phyloP scores from a whole-genome alignment of 1,140 invertebrate species.

The Nasonia longicornis region DNA sequence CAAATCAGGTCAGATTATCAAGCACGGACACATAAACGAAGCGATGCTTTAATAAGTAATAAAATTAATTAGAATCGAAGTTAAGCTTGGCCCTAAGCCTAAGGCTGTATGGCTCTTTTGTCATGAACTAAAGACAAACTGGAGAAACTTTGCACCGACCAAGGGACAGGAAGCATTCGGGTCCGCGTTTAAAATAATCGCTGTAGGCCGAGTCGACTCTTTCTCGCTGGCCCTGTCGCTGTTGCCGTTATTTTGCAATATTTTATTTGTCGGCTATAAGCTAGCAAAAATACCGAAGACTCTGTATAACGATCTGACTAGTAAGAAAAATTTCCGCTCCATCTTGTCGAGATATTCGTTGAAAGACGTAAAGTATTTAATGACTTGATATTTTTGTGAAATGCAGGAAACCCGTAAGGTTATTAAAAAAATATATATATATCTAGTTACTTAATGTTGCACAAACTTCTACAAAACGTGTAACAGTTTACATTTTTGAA shows the following conservation, averaged over 20 bases:
- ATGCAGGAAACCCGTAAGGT: no score
- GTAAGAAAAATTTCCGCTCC: no score
- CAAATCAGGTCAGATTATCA: constrained; percentile 16
- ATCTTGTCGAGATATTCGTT: no score
- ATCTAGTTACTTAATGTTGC: no score
- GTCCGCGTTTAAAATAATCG: constrained; percentile 40
- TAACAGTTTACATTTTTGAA: no score
- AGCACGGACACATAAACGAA: neutral
- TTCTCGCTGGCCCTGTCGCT: neutral
- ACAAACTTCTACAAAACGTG: no score
- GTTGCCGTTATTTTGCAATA: neutral
- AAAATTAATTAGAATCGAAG: neutral
- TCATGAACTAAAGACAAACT: constrained; percentile 21
- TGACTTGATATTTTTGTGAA: neutral
- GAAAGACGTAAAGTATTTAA: no score
- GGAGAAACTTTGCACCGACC: constrained; percentile 33
- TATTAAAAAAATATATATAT: no score
- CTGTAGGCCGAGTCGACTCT: neutral
- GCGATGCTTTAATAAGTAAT: neutral
- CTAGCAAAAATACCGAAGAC: neutral
- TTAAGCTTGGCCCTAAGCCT: constrained; percentile 10
- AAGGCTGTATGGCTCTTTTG: neutral
- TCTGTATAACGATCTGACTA: neutral
- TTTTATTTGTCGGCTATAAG: constrained; percentile 1
- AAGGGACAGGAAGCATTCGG: constrained; percentile 37